phyloP scores from a whole-genome alignment of 2,888 invertebrate species.

The Andrena praecox region DNA sequence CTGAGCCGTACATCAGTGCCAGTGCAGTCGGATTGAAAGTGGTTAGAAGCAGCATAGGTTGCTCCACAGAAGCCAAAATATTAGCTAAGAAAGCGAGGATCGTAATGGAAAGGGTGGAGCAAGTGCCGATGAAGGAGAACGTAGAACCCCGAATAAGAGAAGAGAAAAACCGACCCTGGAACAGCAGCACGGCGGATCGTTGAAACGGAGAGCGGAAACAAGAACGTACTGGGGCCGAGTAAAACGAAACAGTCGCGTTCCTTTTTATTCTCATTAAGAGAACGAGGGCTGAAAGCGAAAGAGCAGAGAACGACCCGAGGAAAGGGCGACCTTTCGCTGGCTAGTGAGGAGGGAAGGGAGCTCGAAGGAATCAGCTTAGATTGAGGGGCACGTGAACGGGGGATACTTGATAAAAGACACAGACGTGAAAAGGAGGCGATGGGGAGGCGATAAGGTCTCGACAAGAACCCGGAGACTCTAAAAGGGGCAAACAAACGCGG shows the following conservation, averaged over 20 bases:
- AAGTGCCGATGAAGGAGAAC: slow-evolving; percentile 39
- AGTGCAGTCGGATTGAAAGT: slow-evolving; percentile 36
- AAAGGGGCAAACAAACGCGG: slow-evolving; percentile 3
- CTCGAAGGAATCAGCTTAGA: slow-evolving; percentile 18
- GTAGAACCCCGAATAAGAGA: slow-evolving; percentile 12
- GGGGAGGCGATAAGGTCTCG: slow-evolving; percentile 7
- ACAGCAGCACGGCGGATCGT: background rate
- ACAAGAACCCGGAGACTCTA: slow-evolving; percentile 5
- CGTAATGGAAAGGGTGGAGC: slow-evolving; percentile 8
- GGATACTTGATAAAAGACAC: slow-evolving; percentile 21
- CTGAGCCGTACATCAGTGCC: slow-evolving; percentile 23
- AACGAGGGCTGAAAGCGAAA: slow-evolving; percentile 25
- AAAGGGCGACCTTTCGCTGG: background rate
- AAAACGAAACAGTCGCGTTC: slow-evolving; percentile 14
- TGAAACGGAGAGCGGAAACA: slow-evolving; percentile 9
- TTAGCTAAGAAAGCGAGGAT: background rate
- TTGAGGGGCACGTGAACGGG: slow-evolving; percentile 1
- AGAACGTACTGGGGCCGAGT: slow-evolving; percentile 21
- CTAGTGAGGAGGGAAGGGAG: background rate
- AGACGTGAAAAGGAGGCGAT: slow-evolving; percentile 16
- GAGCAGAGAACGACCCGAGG: background rate
- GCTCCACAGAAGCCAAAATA: slow-evolving; percentile 15
- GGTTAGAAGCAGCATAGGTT: slow-evolving; percentile 2
- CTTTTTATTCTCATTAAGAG: slow-evolving; percentile 36
- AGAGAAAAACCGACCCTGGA: background rate